A percentile compares a stretch with the other conserved stretches of the same genome.
Evolutionary conservation across 2,888 invertebrate species (phyloP).

Genomic region (Nephrocerus scutellatus): DNA sequence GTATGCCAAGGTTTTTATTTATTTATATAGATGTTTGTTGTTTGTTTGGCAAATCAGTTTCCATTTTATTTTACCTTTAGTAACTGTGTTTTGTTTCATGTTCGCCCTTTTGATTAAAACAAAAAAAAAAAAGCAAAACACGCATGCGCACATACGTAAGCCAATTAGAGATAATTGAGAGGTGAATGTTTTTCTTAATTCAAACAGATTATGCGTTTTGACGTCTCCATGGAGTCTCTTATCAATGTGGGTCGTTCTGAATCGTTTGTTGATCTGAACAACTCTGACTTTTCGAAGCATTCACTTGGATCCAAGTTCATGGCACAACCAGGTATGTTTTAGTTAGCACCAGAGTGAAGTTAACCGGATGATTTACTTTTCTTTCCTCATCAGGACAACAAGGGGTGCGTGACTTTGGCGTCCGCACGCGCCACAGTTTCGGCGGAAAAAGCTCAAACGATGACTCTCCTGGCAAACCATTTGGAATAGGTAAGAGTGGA

Average conservation of each 20-base stretch:
- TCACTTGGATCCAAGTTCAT: slow-evolving; percentile 27
- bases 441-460: slow-evolving; percentile 53
- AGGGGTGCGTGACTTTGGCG: slow-evolving; percentile 34
- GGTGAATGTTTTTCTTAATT: slow-evolving; percentile 15
- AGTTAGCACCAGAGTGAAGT: too few relatives aligned
- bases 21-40: slow-evolving; percentile 2
- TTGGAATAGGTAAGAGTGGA: slow-evolving; percentile 72
- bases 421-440: slow-evolving; percentile 52
- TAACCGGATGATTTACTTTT: too few relatives aligned
- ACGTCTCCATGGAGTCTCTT: slow-evolving; percentile 71
- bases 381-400: slow-evolving; percentile 28
- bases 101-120: slow-evolving; percentile 1
- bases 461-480: slow-evolving; percentile 62
- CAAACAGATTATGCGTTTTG: slow-evolving; percentile 70
- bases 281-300: slow-evolving; percentile 50
- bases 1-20: slow-evolving; percentile 2
- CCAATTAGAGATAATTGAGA: slow-evolving; percentile 10
- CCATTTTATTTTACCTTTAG: background rate
- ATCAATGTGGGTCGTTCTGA: slow-evolving; percentile 70
- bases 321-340: slow-evolving; percentile 35
- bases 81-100: slow-evolving; percentile 8
- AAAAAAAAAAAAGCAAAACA: slow-evolving; percentile 8
- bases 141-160: slow-evolving; percentile 4
- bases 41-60: slow-evolving; percentile 4
- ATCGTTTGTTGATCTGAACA: slow-evolving; percentile 75